Evolutionary conservation across 2,888 invertebrate species (phyloP).

Genomic region (Odontomyia ornata): DNA sequence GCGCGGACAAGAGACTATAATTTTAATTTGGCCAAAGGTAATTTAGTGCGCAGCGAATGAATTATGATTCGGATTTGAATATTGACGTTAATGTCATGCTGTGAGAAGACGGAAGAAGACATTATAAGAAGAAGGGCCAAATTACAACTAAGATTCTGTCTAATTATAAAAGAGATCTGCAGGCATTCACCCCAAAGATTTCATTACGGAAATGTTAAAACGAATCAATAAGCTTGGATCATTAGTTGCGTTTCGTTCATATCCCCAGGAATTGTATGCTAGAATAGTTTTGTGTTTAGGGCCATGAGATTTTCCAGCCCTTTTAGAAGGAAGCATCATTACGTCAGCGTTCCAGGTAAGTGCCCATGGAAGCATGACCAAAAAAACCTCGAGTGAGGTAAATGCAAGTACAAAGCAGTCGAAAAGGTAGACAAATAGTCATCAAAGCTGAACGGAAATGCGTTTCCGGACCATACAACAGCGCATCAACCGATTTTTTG

Average conservation of each 20-base stretch:
- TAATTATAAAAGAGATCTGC: too few species aligned
- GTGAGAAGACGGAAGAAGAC: too few species aligned
- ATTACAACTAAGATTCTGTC: too few species aligned
- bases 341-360: background rate
- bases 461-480: conserved; percentile 19
- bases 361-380: conserved; percentile 19
- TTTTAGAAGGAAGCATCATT: background rate
- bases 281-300: too few species aligned
- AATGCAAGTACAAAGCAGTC: too few species aligned
- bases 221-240: too few species aligned
- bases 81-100: background rate
- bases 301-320: too few species aligned
- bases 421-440: background rate
- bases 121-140: too few species aligned
- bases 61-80: background rate
- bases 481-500: conserved; percentile 19
- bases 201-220: too few species aligned
- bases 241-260: too few species aligned
- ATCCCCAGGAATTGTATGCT: too few species aligned
- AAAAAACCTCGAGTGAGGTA: background rate
- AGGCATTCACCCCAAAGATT: too few species aligned
- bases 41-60: background rate
- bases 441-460: conserved; percentile 7
- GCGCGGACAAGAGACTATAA: background rate
- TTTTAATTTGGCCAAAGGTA: background rate